A percentile compares a stretch with the other conserved stretches of the same genome.
These are phyloP conservation scores for Lates calcarifer DNA, from an alignment of 2,113 vertebrate species.

Conservation along the genomic window DNA sequence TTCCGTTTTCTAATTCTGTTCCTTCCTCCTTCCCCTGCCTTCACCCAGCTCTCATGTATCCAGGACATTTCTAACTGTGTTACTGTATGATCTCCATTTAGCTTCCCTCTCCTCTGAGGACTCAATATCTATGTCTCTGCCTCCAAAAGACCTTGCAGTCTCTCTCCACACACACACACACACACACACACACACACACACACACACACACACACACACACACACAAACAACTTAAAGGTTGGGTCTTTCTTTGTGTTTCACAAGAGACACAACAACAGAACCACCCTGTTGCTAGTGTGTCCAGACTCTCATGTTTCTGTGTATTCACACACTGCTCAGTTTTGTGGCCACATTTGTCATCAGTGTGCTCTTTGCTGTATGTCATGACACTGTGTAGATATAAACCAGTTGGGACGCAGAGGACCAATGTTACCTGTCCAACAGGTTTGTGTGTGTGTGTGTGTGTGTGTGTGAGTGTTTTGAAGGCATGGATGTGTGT, in stretches of 20 bases:
- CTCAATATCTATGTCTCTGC: slow-evolving; percentile 51
- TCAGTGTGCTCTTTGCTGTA: background rate
- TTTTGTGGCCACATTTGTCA: slow-evolving; percentile 3
- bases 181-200: slow-evolving; percentile 14
- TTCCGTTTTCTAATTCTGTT: slow-evolving; percentile 6
- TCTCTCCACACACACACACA: slow-evolving; percentile 1
- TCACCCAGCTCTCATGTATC: slow-evolving; percentile 28
- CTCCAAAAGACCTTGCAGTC: slow-evolving; percentile 26
- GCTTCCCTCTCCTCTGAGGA: slow-evolving; percentile 49
- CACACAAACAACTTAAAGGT: slow-evolving; percentile 2
- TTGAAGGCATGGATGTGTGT: slow-evolving; percentile 24
- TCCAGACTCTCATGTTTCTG: slow-evolving; percentile 9
- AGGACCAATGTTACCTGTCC: slow-evolving; percentile 51
- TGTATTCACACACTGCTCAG: slow-evolving; percentile 8
- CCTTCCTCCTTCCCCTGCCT: slow-evolving; percentile 22
- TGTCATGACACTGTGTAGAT: slow-evolving; percentile 4
- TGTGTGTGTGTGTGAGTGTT: slow-evolving; percentile 21
- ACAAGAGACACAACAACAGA: slow-evolving; percentile 38
- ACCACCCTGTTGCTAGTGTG: slow-evolving; percentile 24
- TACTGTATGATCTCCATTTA: slow-evolving; percentile 60
- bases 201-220: slow-evolving; percentile 18
- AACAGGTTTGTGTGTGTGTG: slow-evolving; percentile 53
- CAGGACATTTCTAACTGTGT: slow-evolving; percentile 56
- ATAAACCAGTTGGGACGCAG: slow-evolving; percentile 1
- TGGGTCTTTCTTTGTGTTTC: slow-evolving; percentile 39